Conservation (phyloP, 2,113 vertebrate species). For the Ia io region DNA sequence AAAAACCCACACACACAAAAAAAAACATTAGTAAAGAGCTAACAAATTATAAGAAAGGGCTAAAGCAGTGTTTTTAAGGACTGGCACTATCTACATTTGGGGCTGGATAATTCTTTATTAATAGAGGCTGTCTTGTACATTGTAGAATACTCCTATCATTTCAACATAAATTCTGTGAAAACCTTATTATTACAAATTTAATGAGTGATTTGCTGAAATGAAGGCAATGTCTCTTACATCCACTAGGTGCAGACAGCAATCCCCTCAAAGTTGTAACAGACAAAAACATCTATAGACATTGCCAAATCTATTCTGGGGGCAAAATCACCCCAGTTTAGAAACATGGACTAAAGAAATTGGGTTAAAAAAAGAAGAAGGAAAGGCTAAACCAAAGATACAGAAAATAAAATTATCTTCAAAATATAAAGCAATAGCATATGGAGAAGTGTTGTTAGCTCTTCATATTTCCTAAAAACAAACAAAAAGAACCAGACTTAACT, state of each 20-base stretch:
- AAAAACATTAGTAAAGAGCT: not conserved
- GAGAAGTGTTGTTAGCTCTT: not conserved
- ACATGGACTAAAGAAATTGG: not conserved
- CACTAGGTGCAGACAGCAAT: not conserved
- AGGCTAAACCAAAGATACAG: not conserved
- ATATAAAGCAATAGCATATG: not conserved
- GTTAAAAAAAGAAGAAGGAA: not conserved
- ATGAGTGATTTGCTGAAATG: conserved; percentile 27
- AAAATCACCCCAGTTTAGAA: not conserved
- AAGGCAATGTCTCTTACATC: not conserved
- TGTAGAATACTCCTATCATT: not conserved
- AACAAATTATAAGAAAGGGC: not conserved
- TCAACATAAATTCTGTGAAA: conserved; percentile 8
- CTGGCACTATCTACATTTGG: not conserved
- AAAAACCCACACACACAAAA: not conserved
- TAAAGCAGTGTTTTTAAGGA: not conserved
- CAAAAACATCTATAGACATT: not conserved
- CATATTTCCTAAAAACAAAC: conserved; percentile 30
- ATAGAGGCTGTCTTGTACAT: not conserved
- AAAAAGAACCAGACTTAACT: not conserved
- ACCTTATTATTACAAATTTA: not conserved
- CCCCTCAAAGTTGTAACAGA: not conserved
- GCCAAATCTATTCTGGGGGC: not conserved
- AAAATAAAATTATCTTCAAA: not conserved
- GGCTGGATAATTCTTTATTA: not conserved